Evolutionary conservation across 1,140 invertebrate species (phyloP).

Genomic region (Pteromalus puparum): DNA sequence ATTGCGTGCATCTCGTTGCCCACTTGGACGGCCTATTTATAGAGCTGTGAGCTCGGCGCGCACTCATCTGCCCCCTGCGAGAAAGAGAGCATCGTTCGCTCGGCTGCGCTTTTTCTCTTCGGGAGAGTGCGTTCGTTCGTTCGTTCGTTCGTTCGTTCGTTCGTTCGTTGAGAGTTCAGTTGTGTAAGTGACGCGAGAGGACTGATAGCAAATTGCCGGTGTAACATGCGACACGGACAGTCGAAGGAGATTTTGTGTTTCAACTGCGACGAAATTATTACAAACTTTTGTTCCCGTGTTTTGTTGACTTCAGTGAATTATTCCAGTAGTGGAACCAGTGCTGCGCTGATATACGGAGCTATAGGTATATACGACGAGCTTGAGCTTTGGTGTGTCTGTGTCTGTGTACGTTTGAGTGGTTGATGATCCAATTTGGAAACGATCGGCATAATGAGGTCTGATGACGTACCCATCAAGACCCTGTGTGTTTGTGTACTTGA

Average conservation of each 20-base stretch:
- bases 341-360: not conserved
- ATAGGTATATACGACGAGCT: not conserved
- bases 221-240: not conserved
- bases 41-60: constrained; percentile 55
- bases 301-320: not conserved
- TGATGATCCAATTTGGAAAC: not conserved
- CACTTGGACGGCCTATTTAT: constrained; percentile 65
- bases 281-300: not conserved
- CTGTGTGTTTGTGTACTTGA: too few relatives aligned
- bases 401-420: not conserved
- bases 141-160: not conserved
- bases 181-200: too few relatives aligned
- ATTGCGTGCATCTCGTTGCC: constrained; percentile 61
- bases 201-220: not conserved
- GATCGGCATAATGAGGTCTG: not conserved
- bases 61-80: constrained; percentile 53
- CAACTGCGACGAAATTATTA: not conserved
- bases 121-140: not conserved
- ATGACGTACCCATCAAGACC: too few relatives aligned
- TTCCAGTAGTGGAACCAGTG: not conserved
- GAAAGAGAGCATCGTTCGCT: not conserved
- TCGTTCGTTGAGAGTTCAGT: not conserved
- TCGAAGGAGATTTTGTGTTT: not conserved
- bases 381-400: not conserved
- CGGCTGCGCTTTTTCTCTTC: constrained; percentile 4